Conservation (phyloP, 1,140 invertebrate species). For the Aethina tumida region DNA sequence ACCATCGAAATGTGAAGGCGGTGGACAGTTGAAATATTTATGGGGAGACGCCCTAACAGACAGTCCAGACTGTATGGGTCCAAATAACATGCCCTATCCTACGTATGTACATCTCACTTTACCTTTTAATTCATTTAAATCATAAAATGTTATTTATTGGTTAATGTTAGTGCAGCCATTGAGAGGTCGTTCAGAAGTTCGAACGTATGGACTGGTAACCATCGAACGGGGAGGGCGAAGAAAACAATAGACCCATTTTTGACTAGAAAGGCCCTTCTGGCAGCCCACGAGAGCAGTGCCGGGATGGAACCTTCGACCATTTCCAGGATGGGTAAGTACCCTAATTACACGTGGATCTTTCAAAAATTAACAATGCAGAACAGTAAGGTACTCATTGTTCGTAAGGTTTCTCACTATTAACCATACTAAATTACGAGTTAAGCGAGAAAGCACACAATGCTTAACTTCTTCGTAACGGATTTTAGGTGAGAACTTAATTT, state of each 20-base stretch:
- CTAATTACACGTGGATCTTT: no score
- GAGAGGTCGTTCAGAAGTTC: constrained; percentile 47
- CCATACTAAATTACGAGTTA: no score
- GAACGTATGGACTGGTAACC: constrained; percentile 45
- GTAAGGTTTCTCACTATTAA: no score
- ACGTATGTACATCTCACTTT: constrained; percentile 46
- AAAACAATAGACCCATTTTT: constrained; percentile 57
- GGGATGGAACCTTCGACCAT: constrained; percentile 28
- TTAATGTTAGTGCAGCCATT: constrained; percentile 56
- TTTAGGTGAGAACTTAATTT: no score
- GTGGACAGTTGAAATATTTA: constrained; percentile 60
- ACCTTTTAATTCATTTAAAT: not conserved
- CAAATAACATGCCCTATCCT: constrained; percentile 71
- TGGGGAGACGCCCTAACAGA: constrained; percentile 77
- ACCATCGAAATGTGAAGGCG: constrained; percentile 44
- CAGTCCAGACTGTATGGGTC: constrained; percentile 62
- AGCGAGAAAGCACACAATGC: no score
- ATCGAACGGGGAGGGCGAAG: constrained; percentile 48
- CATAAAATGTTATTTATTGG: no score
- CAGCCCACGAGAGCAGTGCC: constrained; percentile 48
- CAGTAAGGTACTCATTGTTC: no score
- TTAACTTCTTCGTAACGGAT: no score
- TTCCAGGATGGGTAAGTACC: constrained; percentile 35
- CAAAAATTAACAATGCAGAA: no score
- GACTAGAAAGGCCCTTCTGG: constrained; percentile 57